Evolutionary conservation across 2,797 vertebrate genomes (phyloP), one percentile per base, ranked within the genome.

Genomic region (Petrocephalus sullivani): DNA sequence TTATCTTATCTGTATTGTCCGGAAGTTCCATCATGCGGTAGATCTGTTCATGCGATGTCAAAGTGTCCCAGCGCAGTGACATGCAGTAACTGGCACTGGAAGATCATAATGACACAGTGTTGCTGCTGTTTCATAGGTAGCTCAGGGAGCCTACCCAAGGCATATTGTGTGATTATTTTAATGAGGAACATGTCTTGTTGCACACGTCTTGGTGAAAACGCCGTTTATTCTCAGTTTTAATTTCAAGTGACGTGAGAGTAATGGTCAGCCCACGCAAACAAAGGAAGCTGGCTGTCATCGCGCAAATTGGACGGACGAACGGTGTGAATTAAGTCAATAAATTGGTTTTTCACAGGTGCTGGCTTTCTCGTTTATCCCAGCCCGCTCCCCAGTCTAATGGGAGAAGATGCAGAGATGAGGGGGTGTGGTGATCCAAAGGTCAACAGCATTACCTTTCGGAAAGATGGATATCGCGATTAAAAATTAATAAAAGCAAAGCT

Each of bases 401-500:
- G 56, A 87, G 85, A 57, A 85, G 83, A 85, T 33, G 53, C 37
- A 64, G 85, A 87, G 57, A 87, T 10, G 85, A 51, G 41, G n/a
- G 53, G 85, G 33, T 28, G 37, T 61, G 33, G 60, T 49, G n/a
- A 46, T 87, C 57, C 19, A 87, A 87, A 87, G 85, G 85, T 87
- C 85, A 87, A 87, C 16, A 41, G 58, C 85, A 49, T 87, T 64
- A 87, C 85, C 58, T 46, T 46, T 8, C 7, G 85, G 84, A 64
- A 61, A 87, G 60, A 60, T 60, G 58, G 37, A 75, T 75, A 75
- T 75, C 14, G 10, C 10, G 33, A 75, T 75, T 75, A 87, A 61
- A 60, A 83, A 61, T 60, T 41, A 61, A 49, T 87, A 60, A 61
- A 83, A 49, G 57, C 37, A n/a, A n/a, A 60, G 41, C 37, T 61